Percentiles rank a stretch among this genome's conserved stretches.
Evolutionary conservation across 2,113 vertebrate species (phyloP).

Genomic region (Thunnus maccoyii): DNA sequence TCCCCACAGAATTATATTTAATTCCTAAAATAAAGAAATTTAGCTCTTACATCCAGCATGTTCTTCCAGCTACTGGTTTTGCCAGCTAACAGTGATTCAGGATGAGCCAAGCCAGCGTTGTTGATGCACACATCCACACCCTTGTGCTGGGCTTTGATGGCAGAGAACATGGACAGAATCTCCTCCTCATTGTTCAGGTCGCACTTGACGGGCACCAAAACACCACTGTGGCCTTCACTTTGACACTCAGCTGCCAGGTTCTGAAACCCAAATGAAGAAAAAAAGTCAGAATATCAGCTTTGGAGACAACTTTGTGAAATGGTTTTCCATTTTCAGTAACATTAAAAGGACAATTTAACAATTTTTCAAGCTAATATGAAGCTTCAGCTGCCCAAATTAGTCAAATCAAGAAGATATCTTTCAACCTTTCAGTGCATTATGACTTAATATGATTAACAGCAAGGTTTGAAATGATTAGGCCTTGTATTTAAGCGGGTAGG

Average conservation of each 20-base stretch:
- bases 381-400: too few relatives aligned
- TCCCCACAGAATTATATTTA: too few relatives aligned
- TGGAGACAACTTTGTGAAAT: neutral
- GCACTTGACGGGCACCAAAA: conserved; percentile 89
- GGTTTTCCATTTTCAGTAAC: too few relatives aligned
- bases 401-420: too few relatives aligned
- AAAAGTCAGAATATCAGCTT: neutral
- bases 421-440: too few relatives aligned
- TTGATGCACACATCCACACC: conserved; percentile 94
- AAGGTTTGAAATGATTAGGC: too few relatives aligned
- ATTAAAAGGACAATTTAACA: too few relatives aligned
- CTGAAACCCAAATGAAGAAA: conserved; percentile 68
- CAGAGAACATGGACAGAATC: conserved; percentile 92
- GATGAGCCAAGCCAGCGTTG: conserved; percentile 89
- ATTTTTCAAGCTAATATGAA: too few relatives aligned
- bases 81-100: conserved; percentile 87
- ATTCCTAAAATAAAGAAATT: neutral
- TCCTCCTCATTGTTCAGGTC: conserved; percentile 90
- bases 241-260: conserved; percentile 90
- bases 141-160: conserved; percentile 86
- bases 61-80: conserved; percentile 89
- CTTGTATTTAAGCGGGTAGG: too few relatives aligned
- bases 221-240: conserved; percentile 85
- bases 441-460: too few relatives aligned
- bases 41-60: conserved; percentile 89